These are phyloP conservation scores for Mustela lutreola DNA, from an alignment of 2,113 vertebrate species.

Conservation along the genomic window DNA sequence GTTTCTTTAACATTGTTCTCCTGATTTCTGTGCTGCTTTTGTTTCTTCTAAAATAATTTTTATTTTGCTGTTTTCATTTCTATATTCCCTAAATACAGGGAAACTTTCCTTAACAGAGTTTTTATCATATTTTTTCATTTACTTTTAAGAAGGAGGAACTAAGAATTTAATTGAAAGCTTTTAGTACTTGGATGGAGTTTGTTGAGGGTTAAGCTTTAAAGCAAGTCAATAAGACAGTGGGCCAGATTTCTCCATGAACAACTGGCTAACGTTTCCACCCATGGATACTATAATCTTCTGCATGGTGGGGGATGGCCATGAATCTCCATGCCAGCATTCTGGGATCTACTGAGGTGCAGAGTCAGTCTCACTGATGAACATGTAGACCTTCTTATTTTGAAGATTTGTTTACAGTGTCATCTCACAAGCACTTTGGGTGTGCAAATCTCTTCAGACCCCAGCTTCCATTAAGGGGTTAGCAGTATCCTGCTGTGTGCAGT, in stretches of 20 bases:
- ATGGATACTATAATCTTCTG: background rate
- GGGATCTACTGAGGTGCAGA: background rate
- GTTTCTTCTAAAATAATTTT: background rate
- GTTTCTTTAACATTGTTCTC: background rate
- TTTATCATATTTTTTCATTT: background rate
- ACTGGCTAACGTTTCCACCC: background rate
- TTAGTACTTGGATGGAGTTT: background rate
- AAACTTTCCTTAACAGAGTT: background rate
- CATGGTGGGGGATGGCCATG: fast-evolving
- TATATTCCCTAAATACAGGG: background rate
- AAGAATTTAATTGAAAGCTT: background rate
- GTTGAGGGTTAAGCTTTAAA: background rate
- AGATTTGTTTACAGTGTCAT: background rate
- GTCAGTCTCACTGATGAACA: background rate
- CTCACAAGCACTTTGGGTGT: background rate
- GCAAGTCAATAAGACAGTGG: background rate
- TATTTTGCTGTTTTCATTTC: background rate
- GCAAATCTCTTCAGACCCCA: background rate
- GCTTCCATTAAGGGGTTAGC: background rate
- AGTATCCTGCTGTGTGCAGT: background rate
- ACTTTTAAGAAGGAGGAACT: background rate
- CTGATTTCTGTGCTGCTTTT: background rate
- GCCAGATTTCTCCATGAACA: background rate
- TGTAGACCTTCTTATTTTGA: background rate
- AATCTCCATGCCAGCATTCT: background rate